A percentile compares a stretch with the other conserved stretches of the same genome.
Conservation (phyloP, 2,113 vertebrate genomes). For the Marmota monax region DNA sequence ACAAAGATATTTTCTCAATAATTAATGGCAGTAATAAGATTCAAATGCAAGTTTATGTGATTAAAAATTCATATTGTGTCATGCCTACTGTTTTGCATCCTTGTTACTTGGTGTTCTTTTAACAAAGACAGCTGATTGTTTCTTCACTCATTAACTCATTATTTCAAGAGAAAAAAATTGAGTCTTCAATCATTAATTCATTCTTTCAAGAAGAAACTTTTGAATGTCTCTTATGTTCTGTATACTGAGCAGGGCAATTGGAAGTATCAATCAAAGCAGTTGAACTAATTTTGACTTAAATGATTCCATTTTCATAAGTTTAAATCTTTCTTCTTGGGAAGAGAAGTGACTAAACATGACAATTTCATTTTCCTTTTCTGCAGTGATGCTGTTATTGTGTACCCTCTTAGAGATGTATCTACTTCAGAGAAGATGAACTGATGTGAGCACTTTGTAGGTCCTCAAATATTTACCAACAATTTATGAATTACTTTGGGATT, state of each 20-base stretch:
- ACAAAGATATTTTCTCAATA: background rate
- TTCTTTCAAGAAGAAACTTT: constrained; percentile 35
- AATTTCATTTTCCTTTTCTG: constrained; percentile 68
- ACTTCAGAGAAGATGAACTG: constrained; percentile 59
- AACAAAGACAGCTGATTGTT: background rate
- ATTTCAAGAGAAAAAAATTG: background rate
- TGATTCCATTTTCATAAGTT: constrained; percentile 69
- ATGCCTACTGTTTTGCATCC: background rate
- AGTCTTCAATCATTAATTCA: constrained; percentile 6
- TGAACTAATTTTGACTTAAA: constrained; percentile 68
- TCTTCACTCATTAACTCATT: background rate
- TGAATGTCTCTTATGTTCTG: background rate
- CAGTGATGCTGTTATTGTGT: background rate
- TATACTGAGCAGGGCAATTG: background rate
- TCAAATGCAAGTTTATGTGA: background rate
- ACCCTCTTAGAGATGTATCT: constrained; percentile 18
- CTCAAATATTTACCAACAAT: constrained; percentile 65
- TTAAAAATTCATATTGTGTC: background rate
- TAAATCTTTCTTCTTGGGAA: constrained; percentile 58
- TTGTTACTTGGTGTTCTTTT: background rate
- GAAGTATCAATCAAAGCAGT: constrained; percentile 62
- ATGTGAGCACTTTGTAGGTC: constrained; percentile 27
- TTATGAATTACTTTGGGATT: constrained; percentile 31
- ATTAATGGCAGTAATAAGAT: background rate
- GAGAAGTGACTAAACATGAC: constrained; percentile 57